Conservation (phyloP, 2,797 vertebrate genomes). For the Pempheris klunzingeri region DNA sequence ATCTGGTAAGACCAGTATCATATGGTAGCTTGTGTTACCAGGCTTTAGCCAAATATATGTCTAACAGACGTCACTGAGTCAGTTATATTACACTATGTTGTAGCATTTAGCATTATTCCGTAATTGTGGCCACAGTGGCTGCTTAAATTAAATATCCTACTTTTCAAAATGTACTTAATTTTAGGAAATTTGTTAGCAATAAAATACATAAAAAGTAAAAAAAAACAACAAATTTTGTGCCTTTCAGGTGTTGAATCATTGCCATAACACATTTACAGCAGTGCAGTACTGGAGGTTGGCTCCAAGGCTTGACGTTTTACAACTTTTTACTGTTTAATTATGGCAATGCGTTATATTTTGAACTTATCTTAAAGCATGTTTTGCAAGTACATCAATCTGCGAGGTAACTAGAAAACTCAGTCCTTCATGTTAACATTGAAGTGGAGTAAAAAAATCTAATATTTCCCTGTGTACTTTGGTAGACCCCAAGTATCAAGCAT, state of each 20-base stretch:
- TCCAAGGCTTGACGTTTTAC: neutral
- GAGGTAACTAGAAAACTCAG: neutral
- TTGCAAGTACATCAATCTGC: neutral
- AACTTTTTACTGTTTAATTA: neutral
- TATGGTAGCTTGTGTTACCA: neutral
- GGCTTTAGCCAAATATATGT: neutral
- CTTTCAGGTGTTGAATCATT: neutral
- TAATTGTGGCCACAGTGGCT: neutral
- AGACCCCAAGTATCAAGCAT: neutral
- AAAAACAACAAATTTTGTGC: too few species aligned
- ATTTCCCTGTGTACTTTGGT: neutral
- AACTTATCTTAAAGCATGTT: neutral
- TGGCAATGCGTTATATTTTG: neutral
- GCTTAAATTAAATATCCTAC: neutral
- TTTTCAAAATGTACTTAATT: neutral
- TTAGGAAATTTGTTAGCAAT: neutral
- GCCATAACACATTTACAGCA: neutral
- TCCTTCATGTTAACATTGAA: neutral
- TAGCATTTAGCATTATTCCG: neutral
- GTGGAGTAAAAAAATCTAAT: neutral
- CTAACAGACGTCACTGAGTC: neutral
- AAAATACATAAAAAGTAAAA: neutral
- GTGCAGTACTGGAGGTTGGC: neutral
- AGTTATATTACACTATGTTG: neutral
- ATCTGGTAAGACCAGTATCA: neutral